Percentiles rank a stretch among this genome's conserved stretches.
phyloP scores from a whole-genome alignment of 2,797 vertebrate genomes.

The Dromococcyx pavoninus region DNA sequence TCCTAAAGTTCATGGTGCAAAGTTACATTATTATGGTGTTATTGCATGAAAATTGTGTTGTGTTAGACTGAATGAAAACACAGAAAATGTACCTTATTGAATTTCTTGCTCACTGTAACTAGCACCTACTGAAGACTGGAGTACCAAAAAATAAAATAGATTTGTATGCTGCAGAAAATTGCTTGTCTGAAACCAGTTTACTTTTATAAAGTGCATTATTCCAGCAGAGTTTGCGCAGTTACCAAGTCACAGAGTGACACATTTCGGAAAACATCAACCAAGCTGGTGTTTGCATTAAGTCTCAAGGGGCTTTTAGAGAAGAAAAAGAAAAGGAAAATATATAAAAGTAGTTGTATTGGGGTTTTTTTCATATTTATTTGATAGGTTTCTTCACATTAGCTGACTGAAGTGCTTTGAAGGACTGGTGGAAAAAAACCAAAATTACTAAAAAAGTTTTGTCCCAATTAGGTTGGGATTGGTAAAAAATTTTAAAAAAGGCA shows the following conservation, averaged over 20 bases:
- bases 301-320: not conserved
- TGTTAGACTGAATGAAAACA: not conserved
- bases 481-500: not conserved
- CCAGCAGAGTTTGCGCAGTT: not conserved
- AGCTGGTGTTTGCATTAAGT: not conserved
- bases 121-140: not conserved
- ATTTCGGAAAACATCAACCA: not conserved
- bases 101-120: not conserved
- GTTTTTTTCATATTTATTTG: not conserved
- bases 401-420: not conserved
- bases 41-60: not conserved
- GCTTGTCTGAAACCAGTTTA: not conserved
- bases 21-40: not conserved
- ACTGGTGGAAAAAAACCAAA: not conserved
- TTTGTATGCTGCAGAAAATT: not conserved
- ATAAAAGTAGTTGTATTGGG: not conserved
- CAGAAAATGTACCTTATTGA: not conserved
- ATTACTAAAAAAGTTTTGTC: conserved; percentile 2
- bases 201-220: not conserved
- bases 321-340: too few relatives aligned
- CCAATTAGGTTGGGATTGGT: not conserved
- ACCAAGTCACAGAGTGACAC: not conserved
- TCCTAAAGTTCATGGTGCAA: not conserved
- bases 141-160: not conserved
- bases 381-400: not conserved